phyloP scores from a whole-genome alignment of 2,113 vertebrate species.

The Muntiacus muntjak region DNA sequence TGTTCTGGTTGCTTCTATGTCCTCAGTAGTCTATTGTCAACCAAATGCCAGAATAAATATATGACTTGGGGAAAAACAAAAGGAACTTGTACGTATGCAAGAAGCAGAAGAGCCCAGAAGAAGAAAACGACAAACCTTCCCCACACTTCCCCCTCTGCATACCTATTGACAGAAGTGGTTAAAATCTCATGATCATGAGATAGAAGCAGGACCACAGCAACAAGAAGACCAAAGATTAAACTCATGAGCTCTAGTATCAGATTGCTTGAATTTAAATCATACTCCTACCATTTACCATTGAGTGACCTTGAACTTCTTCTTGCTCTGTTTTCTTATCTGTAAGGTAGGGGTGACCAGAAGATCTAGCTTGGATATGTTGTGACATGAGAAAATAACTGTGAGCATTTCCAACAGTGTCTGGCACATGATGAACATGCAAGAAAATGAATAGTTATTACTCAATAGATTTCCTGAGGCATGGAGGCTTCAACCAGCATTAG shows the following conservation, averaged over 20 bases:
- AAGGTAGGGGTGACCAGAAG: background rate
- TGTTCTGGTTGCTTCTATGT: background rate
- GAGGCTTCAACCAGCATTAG: background rate
- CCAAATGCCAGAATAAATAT: background rate
- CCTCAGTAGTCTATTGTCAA: background rate
- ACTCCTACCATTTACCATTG: background rate
- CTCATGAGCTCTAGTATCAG: background rate
- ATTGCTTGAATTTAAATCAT: background rate
- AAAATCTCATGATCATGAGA: background rate
- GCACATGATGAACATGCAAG: rapidly evolving
- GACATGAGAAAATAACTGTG: rapidly evolving
- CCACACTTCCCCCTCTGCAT: rapidly evolving
- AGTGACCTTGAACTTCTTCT: background rate
- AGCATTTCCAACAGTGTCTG: background rate
- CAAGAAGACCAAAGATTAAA: background rate
- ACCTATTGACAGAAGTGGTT: background rate
- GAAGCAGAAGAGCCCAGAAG: background rate
- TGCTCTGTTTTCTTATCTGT: background rate
- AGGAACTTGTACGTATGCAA: background rate
- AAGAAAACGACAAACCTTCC: background rate
- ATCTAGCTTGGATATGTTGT: background rate
- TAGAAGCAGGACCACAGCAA: background rate
- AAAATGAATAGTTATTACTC: background rate
- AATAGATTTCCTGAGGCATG: background rate
- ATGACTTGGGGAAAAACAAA: background rate